A percentile compares a stretch with the other conserved stretches of the same genome.
Evolutionary conservation across 2,888 invertebrate species (phyloP).

Genomic region (Cheilosia vulpina): DNA sequence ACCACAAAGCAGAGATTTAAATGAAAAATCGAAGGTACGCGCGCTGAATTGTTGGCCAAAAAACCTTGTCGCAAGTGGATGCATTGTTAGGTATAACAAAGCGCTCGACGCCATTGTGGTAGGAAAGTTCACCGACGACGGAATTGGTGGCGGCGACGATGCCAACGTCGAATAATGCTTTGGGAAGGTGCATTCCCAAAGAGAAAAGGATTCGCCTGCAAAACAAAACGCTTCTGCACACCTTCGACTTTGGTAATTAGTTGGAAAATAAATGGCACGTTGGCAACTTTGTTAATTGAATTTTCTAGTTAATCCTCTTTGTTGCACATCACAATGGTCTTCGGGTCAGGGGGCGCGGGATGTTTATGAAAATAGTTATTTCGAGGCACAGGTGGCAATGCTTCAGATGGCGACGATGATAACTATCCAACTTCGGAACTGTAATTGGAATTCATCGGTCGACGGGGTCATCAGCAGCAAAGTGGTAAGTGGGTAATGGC

Average conservation of each 20-base stretch:
- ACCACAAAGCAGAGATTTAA: slow-evolving; percentile 25
- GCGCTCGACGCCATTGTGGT: slow-evolving; percentile 39
- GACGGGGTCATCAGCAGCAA: slow-evolving; percentile 22
- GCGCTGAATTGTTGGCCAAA: slow-evolving; percentile 37
- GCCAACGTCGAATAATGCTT: slow-evolving; percentile 9
- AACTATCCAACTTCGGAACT: slow-evolving; percentile 36
- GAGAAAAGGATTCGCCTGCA: slow-evolving; percentile 22
- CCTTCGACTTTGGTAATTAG: slow-evolving; percentile 73
- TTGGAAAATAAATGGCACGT: slow-evolving; percentile 71
- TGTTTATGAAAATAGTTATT: slow-evolving; percentile 63
- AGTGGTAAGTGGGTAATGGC: no score
- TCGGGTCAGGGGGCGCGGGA: neutral
- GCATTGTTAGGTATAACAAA: slow-evolving; percentile 50
- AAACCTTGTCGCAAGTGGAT: slow-evolving; percentile 18
- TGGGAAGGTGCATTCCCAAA: slow-evolving; percentile 7
- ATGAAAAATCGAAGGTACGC: slow-evolving; percentile 52
- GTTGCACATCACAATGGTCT: slow-evolving; percentile 46
- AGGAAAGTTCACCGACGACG: slow-evolving; percentile 34
- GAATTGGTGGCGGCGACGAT: slow-evolving; percentile 12
- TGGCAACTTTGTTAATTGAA: slow-evolving; percentile 72
- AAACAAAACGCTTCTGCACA: slow-evolving; percentile 53
- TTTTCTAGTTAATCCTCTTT: slow-evolving; percentile 59
- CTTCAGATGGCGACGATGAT: slow-evolving; percentile 8
- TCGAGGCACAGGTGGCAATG: slow-evolving; percentile 15
- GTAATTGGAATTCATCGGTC: slow-evolving; percentile 48